Evolutionary conservation across 1,140 invertebrate species (phyloP), one percentile per base, ranked within the genome.

Genomic region (Tenebrio molitor): DNA sequence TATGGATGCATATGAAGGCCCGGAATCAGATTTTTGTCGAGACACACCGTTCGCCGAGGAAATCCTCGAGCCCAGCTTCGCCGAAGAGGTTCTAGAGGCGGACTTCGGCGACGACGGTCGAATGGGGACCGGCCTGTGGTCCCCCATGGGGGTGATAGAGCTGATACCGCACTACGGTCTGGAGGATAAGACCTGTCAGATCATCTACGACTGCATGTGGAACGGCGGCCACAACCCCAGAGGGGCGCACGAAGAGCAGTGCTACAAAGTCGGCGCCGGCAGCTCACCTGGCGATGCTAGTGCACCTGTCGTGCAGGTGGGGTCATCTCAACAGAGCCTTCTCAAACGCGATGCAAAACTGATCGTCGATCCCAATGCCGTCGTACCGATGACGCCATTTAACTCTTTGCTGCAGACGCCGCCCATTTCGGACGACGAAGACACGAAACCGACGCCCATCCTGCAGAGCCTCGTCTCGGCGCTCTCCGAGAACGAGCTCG

Each of bases 121-220:
- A n/a, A n/a, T n/a, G n/a, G n/a, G n/a, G n/a, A n/a, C n/a, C n/a
- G n/a, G n/a, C n/a, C n/a, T n/a, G n/a, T n/a, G n/a, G n/a, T n/a
- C n/a, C n/a, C n/a, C n/a, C n/a, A n/a, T n/a, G n/a, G n/a, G n/a
- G n/a, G n/a, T n/a, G n/a, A n/a, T n/a, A n/a, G n/a, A n/a, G n/a
- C n/a, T n/a, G n/a, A n/a, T n/a, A n/a, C n/a, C n/a, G n/a, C n/a
- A n/a, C n/a, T n/a, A n/a, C n/a, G n/a, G n/a, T n/a, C n/a, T n/a
- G n/a, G n/a, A n/a, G n/a, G n/a, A n/a, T n/a, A n/a, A n/a, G n/a
- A n/a, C n/a, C n/a, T n/a, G n/a, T n/a, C n/a, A n/a, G n/a, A n/a
- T n/a, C n/a, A n/a, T n/a, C n/a, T n/a, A 91, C 83, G 90, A 91
- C 77, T 90, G 89, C 79, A 91, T 91, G 89, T 91, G 89, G 89